Conservation (phyloP, 2,113 vertebrate genomes). For the Penelope pileata region DNA sequence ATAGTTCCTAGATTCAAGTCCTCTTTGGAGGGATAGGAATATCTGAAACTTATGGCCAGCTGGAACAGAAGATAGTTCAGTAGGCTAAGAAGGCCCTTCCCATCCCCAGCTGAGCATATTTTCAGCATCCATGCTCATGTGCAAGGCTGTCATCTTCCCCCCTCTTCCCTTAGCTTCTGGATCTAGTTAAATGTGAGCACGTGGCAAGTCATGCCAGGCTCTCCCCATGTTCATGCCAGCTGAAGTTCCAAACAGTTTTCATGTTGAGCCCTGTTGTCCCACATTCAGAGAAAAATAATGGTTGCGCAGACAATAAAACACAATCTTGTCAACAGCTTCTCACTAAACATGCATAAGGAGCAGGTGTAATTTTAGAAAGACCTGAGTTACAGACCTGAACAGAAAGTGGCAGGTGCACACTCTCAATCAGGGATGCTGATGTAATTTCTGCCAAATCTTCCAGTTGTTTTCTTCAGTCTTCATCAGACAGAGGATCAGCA, state of each 20-base stretch:
- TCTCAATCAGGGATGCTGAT: slow-evolving; percentile 18
- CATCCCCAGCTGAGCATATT: neutral
- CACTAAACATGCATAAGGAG: slow-evolving; percentile 2
- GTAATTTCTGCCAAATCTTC: slow-evolving; percentile 45
- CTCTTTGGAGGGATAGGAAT: neutral
- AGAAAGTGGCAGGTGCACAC: slow-evolving; percentile 39
- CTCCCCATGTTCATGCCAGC: neutral
- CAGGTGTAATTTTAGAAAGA: slow-evolving; percentile 48
- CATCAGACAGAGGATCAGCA: slow-evolving; percentile 29
- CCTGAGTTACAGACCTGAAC: neutral
- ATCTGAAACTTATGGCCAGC: neutral
- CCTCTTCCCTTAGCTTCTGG: neutral
- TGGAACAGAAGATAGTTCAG: neutral
- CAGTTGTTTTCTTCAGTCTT: slow-evolving; percentile 47
- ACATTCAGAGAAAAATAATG: neutral
- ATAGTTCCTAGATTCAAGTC: neutral
- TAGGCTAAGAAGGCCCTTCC: neutral
- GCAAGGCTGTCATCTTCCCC: neutral
- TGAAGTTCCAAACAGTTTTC: neutral
- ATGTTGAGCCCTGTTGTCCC: neutral
- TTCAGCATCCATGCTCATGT: neutral
- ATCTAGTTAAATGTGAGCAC: neutral
- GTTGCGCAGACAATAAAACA: neutral
- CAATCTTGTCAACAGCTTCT: slow-evolving; percentile 7
- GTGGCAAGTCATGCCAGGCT: neutral